Evolutionary conservation across 2,113 vertebrate species (phyloP).

Genomic region (Festucalex cinctus): DNA sequence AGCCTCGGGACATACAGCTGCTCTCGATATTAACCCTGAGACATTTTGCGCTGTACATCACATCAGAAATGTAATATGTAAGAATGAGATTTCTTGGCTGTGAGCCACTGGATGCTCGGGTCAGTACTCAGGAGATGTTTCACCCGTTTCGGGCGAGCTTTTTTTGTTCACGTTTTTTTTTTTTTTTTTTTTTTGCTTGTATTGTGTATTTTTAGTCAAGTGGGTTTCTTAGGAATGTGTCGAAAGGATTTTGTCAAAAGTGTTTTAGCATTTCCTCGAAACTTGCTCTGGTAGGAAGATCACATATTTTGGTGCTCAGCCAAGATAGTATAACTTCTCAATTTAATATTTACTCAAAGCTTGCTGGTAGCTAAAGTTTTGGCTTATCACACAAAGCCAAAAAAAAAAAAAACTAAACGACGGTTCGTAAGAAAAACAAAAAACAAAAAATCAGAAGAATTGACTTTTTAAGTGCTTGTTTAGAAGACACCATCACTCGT

Average conservation of each 20-base stretch:
- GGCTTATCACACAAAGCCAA: too few relatives aligned
- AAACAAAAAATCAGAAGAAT: neutral
- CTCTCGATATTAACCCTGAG: conserved; percentile 39
- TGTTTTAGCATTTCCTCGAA: too few relatives aligned
- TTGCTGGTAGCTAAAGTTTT: too few relatives aligned
- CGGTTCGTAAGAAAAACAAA: too few relatives aligned
- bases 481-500: neutral
- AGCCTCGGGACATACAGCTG: conserved; percentile 55
- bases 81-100: conserved; percentile 4
- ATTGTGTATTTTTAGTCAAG: neutral
- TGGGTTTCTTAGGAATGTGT: neutral
- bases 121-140: neutral
- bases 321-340: too few relatives aligned
- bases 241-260: too few relatives aligned
- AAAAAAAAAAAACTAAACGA: too few relatives aligned
- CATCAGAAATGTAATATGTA: conserved; percentile 9
- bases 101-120: neutral
- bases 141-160: neutral
- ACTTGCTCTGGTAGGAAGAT: too few relatives aligned
- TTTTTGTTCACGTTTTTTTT: neutral
- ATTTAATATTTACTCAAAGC: too few relatives aligned
- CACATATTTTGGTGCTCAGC: too few relatives aligned
- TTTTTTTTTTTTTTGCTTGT: neutral
- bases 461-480: neutral
- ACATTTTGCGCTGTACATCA: conserved; percentile 12